Evolutionary conservation across 2,797 vertebrate species (phyloP), one percentile per base, ranked within the genome.

Genomic region (Gallinago stenura): DNA sequence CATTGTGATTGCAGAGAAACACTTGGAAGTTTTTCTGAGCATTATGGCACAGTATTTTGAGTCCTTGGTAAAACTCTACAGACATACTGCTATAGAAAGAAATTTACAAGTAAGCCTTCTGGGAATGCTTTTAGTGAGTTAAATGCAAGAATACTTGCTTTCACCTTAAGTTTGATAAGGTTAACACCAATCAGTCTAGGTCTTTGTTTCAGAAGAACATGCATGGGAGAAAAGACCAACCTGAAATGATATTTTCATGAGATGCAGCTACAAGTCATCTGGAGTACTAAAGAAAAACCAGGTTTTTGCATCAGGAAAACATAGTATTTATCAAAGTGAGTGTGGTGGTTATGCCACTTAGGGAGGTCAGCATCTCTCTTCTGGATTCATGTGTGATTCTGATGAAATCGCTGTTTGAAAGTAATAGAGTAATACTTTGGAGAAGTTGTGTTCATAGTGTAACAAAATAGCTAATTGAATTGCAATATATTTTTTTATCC

Each of bases 401-500:
- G 83, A 84, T 92, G 66, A 88, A 95, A 70, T 92, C 4, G 72
- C 97, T 95, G 84, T 97, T 95, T 87, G 94, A 94, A 96, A 95
- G 85, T 94, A 78, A 76, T 95, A 90, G 82, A 91, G 33, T 86
- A 80, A 75, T 53, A 90, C 89, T 83, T 93, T 86, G 82, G 93
- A 93, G 79, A 83, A 80, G 71, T 90, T 96, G 95, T 97, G 95
- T 96, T 93, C 80, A 60, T 93, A 78, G 89, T 79, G 88, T 96
- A 87, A 95, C 93, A 95, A 95, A 92, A 92, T 83, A 97, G 92
- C 95, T 95, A 95, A 96, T 92, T 84, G 80, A 86, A 45, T 91
- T 86, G 89, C 97, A 95, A 83, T 97, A 90, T 97, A 97, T 97
- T 98, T 98, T 98, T 98, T 97, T 97, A 97, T 95, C 92, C 83